Conservation (phyloP, 2,113 vertebrate species). For the Opisthocomus hoazin region DNA sequence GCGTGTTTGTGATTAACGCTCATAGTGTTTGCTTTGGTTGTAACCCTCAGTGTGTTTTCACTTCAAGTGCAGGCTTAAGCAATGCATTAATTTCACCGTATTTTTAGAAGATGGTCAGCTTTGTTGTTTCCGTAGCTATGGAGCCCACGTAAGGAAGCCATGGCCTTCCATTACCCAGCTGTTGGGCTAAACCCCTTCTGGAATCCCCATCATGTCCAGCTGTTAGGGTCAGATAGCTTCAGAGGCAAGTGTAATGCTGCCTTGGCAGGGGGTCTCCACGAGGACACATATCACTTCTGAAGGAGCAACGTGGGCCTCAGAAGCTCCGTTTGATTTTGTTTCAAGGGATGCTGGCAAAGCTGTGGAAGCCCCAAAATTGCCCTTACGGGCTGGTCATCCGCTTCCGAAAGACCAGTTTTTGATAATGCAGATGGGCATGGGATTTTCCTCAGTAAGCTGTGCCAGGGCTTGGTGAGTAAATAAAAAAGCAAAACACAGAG, state of each 20-base stretch:
- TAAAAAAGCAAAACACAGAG: neutral
- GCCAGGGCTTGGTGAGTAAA: neutral
- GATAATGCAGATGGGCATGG: rapidly evolving
- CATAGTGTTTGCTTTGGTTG: neutral
- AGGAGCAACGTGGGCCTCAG: neutral
- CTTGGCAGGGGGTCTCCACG: neutral
- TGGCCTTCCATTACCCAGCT: constrained; percentile 79
- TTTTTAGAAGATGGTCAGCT: constrained; percentile 75
- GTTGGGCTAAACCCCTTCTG: constrained; percentile 72
- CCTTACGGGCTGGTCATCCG: neutral
- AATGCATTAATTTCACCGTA: constrained; percentile 58
- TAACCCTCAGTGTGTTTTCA: constrained; percentile 3
- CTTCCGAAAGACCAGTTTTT: neutral
- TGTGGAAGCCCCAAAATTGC: neutral
- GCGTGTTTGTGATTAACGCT: neutral
- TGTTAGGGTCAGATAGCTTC: constrained; percentile 75
- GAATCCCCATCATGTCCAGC: constrained; percentile 83
- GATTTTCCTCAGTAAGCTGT: neutral
- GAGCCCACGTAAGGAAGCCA: constrained; percentile 70
- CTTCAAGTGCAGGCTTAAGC: neutral
- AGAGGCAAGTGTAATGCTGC: constrained; percentile 37
- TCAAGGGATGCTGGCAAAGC: neutral
- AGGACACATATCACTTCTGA: neutral
- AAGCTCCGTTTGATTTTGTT: neutral
- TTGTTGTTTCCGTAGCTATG: constrained; percentile 80